A percentile compares a stretch with the other conserved stretches of the same genome.
These are phyloP conservation scores for Mycteria americana DNA, from an alignment of 2,797 vertebrate species.

Conservation along the genomic window DNA sequence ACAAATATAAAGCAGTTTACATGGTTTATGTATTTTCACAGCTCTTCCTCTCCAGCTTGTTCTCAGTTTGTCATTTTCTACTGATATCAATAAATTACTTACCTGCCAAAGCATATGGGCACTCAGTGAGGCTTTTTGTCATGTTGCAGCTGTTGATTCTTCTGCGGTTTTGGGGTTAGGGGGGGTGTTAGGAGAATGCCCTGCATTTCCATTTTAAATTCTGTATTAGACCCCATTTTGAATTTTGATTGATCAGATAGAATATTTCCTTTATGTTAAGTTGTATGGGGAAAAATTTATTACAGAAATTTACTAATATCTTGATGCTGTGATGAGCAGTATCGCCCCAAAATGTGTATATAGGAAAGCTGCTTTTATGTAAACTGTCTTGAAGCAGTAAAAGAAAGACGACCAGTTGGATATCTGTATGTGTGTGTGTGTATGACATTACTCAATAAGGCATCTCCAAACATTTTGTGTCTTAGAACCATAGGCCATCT, in stretches of 20 bases:
- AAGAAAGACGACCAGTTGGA: not conserved
- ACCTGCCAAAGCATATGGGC: not conserved
- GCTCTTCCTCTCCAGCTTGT: not conserved
- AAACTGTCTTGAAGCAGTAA: not conserved
- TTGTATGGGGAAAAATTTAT: not conserved
- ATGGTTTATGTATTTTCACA: not conserved
- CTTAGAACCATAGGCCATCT: not conserved
- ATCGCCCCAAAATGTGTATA: not conserved
- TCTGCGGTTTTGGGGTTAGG: not conserved
- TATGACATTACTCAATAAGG: not conserved
- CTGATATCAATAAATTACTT: not conserved
- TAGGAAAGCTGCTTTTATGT: not conserved
- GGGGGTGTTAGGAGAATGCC: not conserved
- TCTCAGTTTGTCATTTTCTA: not conserved
- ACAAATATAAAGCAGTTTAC: not conserved
- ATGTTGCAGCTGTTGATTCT: not conserved
- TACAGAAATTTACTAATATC: not conserved
- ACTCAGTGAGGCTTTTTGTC: not conserved
- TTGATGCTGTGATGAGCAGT: not conserved
- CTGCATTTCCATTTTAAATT: not conserved
- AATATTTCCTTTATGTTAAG: not conserved
- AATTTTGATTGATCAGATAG: not conserved
- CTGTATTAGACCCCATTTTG: not conserved
- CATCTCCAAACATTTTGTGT: not conserved
- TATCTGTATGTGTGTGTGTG: not conserved